Conservation (phyloP, 30 jellyfish, hydroid and myxozoan genomes). For the Clytia hemisphaerica region DNA sequence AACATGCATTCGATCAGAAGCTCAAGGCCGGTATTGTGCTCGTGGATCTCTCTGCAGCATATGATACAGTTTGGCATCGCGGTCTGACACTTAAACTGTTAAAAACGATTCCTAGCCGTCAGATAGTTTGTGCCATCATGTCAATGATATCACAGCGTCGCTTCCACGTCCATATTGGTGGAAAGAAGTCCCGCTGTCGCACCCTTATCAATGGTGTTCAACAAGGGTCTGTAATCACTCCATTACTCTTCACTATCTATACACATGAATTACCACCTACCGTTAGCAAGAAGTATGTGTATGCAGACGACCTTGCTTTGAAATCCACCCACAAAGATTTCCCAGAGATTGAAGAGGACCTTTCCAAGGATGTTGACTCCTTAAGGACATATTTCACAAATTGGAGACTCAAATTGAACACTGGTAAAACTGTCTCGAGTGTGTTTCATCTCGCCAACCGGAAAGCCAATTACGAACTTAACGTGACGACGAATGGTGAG, state of each 20-base stretch:
- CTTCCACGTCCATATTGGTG: neutral
- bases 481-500: too few species aligned
- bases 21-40: conserved; percentile 11
- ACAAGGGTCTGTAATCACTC: too few species aligned
- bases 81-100: neutral
- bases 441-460: too few species aligned
- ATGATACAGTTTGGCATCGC: neutral
- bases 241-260: neutral
- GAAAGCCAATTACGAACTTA: too few species aligned
- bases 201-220: neutral
- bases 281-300: too few species aligned
- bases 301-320: neutral
- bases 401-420: too few species aligned
- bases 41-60: conserved; percentile 9
- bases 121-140: neutral
- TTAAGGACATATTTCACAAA: neutral
- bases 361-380: neutral
- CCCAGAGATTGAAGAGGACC: neutral
- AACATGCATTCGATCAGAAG: neutral
- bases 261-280: neutral
- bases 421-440: too few species aligned
- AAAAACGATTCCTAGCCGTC: neutral
- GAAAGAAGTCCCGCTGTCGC: neutral
- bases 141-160: neutral
- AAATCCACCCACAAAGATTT: neutral